A percentile compares a stretch with the other conserved stretches of the same genome.
Evolutionary conservation across 2,797 vertebrate genomes (phyloP).

Genomic region (Microcaecilia unicolor): DNA sequence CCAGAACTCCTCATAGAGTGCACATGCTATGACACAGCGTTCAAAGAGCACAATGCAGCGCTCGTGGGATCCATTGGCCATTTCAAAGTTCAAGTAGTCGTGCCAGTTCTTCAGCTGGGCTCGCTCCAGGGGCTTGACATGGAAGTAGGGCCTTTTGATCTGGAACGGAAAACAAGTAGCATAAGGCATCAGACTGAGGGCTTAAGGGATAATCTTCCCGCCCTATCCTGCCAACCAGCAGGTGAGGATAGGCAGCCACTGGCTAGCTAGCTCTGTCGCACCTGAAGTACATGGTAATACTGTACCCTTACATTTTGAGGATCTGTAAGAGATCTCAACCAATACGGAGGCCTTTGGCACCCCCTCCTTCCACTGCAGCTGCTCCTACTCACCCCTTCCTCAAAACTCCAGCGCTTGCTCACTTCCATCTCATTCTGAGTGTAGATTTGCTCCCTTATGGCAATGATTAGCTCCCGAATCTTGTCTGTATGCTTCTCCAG

Average conservation of each 20-base stretch:
- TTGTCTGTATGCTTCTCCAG: slow-evolving; percentile 57
- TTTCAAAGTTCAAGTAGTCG: slow-evolving; percentile 72
- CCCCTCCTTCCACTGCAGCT: no score
- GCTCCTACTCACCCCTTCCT: slow-evolving; percentile 61
- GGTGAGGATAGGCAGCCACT: no score
- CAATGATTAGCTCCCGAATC: slow-evolving; percentile 57
- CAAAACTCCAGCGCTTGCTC: slow-evolving; percentile 68
- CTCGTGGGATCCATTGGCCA: slow-evolving; percentile 42
- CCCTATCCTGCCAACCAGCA: no score
- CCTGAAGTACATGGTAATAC: no score
- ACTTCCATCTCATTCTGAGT: slow-evolving; percentile 67
- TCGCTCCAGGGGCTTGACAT: slow-evolving; percentile 66
- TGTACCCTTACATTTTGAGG: no score
- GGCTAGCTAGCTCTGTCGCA: no score
- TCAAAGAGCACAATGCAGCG: slow-evolving; percentile 69
- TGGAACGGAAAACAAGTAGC: no score
- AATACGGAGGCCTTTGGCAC: no score
- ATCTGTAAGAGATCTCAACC: no score
- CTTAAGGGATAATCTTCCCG: no score
- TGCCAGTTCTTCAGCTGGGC: slow-evolving; percentile 71
- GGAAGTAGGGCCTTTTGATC: slow-evolving; percentile 79
- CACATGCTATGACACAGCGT: slow-evolving; percentile 76
- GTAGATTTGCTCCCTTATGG: slow-evolving; percentile 56
- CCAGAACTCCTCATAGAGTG: slow-evolving; percentile 81
- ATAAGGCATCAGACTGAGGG: no score